Evolutionary conservation across 2,888 invertebrate species (phyloP).

Genomic region (Girardia tigrina): DNA sequence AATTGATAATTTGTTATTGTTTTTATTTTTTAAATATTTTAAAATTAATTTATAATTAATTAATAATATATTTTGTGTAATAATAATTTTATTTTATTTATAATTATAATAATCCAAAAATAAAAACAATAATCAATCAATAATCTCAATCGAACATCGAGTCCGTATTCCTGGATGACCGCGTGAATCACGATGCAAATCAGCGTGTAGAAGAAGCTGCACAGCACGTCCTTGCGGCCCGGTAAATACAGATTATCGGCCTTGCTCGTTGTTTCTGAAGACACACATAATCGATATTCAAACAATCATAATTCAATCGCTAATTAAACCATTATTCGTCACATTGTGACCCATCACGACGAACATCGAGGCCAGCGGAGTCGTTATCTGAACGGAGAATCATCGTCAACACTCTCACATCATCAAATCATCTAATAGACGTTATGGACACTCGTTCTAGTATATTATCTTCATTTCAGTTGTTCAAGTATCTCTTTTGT

Average conservation of each 20-base stretch:
- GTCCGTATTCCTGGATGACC: slow-evolving; percentile 86
- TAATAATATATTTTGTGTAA: too few relatives aligned
- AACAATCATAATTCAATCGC: not conserved
- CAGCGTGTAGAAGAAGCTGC: slow-evolving; percentile 85
- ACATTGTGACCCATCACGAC: slow-evolving; percentile 91
- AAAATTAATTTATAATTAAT: too few relatives aligned
- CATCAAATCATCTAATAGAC: too few relatives aligned
- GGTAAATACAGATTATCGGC: slow-evolving; percentile 60
- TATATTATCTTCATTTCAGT: too few relatives aligned
- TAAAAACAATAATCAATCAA: too few relatives aligned
- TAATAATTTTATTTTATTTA: too few relatives aligned
- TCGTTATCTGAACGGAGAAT: slow-evolving; percentile 33
- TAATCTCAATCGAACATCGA: slow-evolving; percentile 60
- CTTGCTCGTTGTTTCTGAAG: not conserved
- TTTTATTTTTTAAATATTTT: too few relatives aligned
- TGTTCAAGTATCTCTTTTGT: too few relatives aligned
- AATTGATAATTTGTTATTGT: too few relatives aligned
- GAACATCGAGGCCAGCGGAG: slow-evolving; percentile 75
- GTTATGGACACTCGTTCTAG: too few relatives aligned
- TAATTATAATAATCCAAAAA: too few relatives aligned
- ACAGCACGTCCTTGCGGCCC: slow-evolving; percentile 78
- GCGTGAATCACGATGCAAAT: slow-evolving; percentile 95
- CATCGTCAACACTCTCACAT: too few relatives aligned
- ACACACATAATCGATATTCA: not conserved
- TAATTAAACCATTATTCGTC: slow-evolving; percentile 48